Evolutionary conservation across 2,113 vertebrate genomes (phyloP), one percentile per base, ranked within the genome.

Genomic region (Channa maculata): DNA sequence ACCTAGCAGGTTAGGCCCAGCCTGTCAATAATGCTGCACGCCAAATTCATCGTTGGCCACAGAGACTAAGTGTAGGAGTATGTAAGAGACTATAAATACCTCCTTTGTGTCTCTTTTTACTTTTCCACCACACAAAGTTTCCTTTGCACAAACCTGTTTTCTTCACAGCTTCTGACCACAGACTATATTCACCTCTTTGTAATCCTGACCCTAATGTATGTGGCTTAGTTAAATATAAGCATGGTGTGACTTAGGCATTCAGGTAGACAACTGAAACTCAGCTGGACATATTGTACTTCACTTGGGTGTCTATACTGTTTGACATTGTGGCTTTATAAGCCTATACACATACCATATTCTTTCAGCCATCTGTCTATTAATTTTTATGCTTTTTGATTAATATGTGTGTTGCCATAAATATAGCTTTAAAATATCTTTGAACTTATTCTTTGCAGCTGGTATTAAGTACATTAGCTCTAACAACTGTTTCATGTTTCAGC

Each of bases 401-500:
- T 49, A 5, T 49, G 34, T 52, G n/a, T 67, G 34, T 65, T 34
- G 6, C 38, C 51, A 45, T 45, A 33, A n/a, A 58, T 1, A 6
- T 0, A 15, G 37, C 44, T 39, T 11, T 12, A 24, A 6, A 44
- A 48, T 64, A 11, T 15, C 8, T 13, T 50, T 61, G 6, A 62
- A 13, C n/a, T 39, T n/a, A 33, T 34, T 13, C 7, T 51, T 1
- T 0, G 24, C 43, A 0, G n/a, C n/a, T n/a, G 1, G 11, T 38
- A 43, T 2, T 61, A 41, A 14, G 44, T 65, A 44, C 69, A 37
- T 51, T 14, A 13, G 52, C 48, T 63, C n/a, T 14, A 55, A 63
- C 82, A 83, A 71, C 76, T 85, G 72, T 55, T 51, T 13, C 50
- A 64, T 54, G 76, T 62, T 24, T 48, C 34, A 52, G 49, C 37